Conservation (phyloP, 2,797 vertebrate genomes). For the Tamandua tetradactyla region DNA sequence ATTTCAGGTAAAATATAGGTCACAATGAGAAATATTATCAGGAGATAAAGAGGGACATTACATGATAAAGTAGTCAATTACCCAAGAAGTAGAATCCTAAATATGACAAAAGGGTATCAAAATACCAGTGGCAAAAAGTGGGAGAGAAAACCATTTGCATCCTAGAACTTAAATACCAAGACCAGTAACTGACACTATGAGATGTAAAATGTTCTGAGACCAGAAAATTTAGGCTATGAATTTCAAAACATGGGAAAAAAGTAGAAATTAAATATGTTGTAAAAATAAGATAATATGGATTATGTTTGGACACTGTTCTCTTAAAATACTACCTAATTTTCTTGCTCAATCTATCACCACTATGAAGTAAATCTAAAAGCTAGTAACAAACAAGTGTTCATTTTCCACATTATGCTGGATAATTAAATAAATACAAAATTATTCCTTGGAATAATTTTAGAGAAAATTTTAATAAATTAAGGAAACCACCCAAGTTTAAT, state of each 20-base stretch:
- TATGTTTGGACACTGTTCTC: background rate
- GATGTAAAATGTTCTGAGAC: background rate
- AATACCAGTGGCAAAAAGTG: background rate
- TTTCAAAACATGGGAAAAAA: background rate
- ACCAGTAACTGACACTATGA: background rate
- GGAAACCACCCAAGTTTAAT: background rate
- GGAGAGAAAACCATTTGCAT: background rate
- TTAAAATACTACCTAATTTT: background rate
- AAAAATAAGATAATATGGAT: background rate
- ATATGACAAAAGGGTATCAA: background rate
- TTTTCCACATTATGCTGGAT: background rate
- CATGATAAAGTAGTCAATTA: background rate
- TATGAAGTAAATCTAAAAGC: background rate
- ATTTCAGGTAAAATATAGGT: background rate
- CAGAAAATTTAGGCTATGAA: background rate
- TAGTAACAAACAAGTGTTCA: background rate
- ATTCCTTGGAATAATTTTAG: background rate
- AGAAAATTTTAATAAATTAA: constrained; percentile 28
- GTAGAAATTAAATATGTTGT: background rate
- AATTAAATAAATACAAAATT: background rate
- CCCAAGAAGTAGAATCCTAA: background rate
- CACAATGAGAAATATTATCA: background rate
- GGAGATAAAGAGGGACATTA: background rate
- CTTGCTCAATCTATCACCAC: background rate
- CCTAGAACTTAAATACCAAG: background rate